These are phyloP conservation scores for Todiramphus saurophagus DNA, from an alignment of 2,113 vertebrate genomes.

Conservation along the genomic window DNA sequence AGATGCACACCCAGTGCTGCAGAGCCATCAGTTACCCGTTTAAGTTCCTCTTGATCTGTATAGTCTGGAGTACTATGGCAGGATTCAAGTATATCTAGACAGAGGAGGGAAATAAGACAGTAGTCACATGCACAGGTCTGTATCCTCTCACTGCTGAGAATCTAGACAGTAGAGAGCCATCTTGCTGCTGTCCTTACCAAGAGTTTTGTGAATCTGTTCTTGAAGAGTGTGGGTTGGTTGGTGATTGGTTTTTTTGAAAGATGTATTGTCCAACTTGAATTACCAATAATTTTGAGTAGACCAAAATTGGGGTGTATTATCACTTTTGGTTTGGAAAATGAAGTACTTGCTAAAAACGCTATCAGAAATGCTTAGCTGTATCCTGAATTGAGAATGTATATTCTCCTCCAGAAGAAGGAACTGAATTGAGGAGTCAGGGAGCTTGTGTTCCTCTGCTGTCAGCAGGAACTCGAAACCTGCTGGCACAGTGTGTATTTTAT, in stretches of 20 bases:
- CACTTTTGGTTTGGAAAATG: neutral
- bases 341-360: neutral
- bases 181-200: neutral
- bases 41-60: neutral
- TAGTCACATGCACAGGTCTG: neutral
- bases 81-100: neutral
- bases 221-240: neutral
- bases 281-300: neutral
- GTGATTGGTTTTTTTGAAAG: neutral
- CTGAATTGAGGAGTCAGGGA: neutral
- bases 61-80: neutral
- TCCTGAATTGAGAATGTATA: neutral
- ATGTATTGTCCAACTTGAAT: neutral
- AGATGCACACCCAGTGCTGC: neutral
- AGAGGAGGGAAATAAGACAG: neutral
- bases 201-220: neutral
- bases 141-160: neutral
- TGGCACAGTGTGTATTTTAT: slow-evolving; percentile 18
- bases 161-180: neutral
- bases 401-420: neutral
- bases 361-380: neutral
- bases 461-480: neutral
- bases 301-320: neutral
- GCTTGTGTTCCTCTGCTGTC: neutral
- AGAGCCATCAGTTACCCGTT: neutral